Conservation (phyloP, 2,797 vertebrate species). For the Eutrigla gurnardus region DNA sequence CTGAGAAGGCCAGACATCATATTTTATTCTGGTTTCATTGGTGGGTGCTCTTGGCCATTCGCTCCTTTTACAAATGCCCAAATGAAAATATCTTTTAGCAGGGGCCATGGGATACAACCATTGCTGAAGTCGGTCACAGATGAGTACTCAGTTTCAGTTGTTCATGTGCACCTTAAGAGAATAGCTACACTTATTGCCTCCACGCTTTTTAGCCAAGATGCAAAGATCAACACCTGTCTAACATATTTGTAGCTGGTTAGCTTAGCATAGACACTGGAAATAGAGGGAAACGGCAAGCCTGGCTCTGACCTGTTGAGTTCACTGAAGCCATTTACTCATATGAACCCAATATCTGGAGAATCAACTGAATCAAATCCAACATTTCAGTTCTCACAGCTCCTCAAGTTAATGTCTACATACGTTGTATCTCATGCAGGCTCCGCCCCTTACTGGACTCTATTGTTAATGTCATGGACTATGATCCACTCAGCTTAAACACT, state of each 20-base stretch:
- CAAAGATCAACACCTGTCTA: background rate
- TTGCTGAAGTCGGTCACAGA: background rate
- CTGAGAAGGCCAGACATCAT: constrained; percentile 47
- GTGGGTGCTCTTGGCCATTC: constrained; percentile 44
- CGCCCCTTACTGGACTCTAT: too few relatives aligned
- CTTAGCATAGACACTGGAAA: background rate
- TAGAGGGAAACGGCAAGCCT: background rate
- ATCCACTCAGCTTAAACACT: too few relatives aligned
- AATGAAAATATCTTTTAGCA: constrained; percentile 25
- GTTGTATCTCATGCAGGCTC: too few relatives aligned
- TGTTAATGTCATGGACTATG: too few relatives aligned
- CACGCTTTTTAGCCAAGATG: too few relatives aligned
- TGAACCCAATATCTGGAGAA: background rate
- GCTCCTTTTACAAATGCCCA: constrained; percentile 21
- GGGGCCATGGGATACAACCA: constrained; percentile 5
- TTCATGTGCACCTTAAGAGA: too few relatives aligned
- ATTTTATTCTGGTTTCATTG: constrained; percentile 45
- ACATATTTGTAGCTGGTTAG: background rate
- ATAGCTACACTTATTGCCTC: background rate
- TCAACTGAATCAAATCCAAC: background rate
- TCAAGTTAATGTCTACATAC: too few relatives aligned
- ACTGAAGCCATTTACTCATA: background rate
- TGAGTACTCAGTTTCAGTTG: background rate
- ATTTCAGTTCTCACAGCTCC: too few relatives aligned
- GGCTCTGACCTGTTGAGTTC: background rate